Evolutionary conservation across 2,113 vertebrate species (phyloP), one percentile per base, ranked within the genome.

Genomic region (Ophiodon elongatus): DNA sequence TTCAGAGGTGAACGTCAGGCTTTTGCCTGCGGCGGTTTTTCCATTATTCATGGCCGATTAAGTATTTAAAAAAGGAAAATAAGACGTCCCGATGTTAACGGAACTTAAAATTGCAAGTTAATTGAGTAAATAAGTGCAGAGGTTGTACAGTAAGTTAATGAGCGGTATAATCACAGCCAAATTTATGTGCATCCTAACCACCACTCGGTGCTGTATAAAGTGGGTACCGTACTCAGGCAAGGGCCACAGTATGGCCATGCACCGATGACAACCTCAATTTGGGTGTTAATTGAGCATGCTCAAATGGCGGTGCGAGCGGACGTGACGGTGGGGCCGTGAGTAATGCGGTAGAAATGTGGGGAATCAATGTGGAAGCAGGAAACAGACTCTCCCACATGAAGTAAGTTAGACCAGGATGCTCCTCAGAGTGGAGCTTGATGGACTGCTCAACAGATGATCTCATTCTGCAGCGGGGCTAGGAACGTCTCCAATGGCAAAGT

Each of bases 11-110:
- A 91, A 79, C 45, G 59, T 1, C 68, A 41, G 75, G 81, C 87
- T 85, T 45, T 80, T 17, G 63, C 90, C 87, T 4, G 64, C 62
- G 65, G 91, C 73, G 0, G 29, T 80, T 86, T 56, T 80, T 91
- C 83, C 82, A 93, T 93, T 92, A 94, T 94, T 94, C 91, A 93
- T 83, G 77, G 80, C 15, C 75, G 80, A 93, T 93, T 92, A 92
- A 88, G 79, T 72, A 74, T 84, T 92, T 88, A 62, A 76, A 74
- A 86, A 90, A 78, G 63, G 66, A 76, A 87, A 92, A 85, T 68
- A 88, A 89, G 86, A 76, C 66, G 76, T 19, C 45, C 52, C 4
- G 66, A 89, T 92, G 84, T 88, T 90, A 91, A 88, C 79, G 80
- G 79, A 84, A 84, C 75, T 82, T 83, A 84, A 93, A 91, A 85